A percentile compares a stretch with the other conserved stretches of the same genome.
Evolutionary conservation across 2,113 vertebrate genomes (phyloP).

Genomic region (Camelus dromedarius): DNA sequence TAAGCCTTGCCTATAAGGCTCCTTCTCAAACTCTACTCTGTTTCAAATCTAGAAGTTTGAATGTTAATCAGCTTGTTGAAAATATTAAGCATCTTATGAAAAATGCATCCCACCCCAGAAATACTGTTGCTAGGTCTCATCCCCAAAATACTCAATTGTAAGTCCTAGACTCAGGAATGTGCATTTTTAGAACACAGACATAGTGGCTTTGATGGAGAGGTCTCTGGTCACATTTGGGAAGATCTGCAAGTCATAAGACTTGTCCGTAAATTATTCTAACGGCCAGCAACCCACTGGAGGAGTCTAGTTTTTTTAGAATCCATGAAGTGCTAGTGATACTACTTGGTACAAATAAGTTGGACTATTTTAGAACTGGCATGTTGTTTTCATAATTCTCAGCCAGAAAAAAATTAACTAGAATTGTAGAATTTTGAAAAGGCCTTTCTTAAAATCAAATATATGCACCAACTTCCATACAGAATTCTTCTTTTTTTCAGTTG

Average conservation of each 20-base stretch:
- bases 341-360: background rate
- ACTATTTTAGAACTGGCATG: background rate
- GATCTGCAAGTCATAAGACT: background rate
- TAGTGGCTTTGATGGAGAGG: background rate
- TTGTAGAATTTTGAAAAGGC: background rate
- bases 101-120: background rate
- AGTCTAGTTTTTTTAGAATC: background rate
- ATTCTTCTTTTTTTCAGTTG: conserved; percentile 7
- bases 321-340: background rate
- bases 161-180: background rate
- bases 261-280: background rate
- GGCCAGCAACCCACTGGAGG: background rate
- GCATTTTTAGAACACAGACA: background rate
- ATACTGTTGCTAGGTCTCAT: background rate
- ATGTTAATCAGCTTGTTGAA: conserved; percentile 10
- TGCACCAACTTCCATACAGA: background rate
- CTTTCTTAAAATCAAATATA: conserved; percentile 7
- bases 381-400: conserved; percentile 42
- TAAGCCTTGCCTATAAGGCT: background rate
- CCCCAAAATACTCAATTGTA: background rate
- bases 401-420: conserved; percentile 33
- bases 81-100: background rate
- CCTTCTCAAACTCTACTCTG: conserved; percentile 5
- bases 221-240: background rate
- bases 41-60: background rate